Evolutionary conservation across 2,888 invertebrate species (phyloP), one percentile per base, ranked within the genome.

Genomic region (Leptopilina drosophilae): DNA sequence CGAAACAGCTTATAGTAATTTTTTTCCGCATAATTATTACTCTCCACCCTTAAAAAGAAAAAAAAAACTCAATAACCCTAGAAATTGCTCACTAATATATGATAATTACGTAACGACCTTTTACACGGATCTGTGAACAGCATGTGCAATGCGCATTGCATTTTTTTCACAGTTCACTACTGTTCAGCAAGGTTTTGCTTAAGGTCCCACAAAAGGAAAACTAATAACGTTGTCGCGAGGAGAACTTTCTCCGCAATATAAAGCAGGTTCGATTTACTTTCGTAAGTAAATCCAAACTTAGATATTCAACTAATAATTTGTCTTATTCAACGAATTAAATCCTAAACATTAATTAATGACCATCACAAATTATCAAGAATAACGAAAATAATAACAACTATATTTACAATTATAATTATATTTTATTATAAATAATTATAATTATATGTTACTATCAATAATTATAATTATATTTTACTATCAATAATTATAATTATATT

Each of bases 261-360:
- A 82, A 82, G 78, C 75, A 77, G 66, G 78, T 81, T 82, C 66
- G 77, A 73, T 84, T 82, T 77, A 82, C 82, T 84, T 84, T 84
- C 80, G 77, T 82, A 79, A 81, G 77, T 78, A 75, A 80, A 78
- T 81, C 78, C 20, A 80, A 79, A 40, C 6, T 33, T 12, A 62
- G 56, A 53, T 77, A 59, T 15, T 56, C 42, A 33, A 33, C 33
- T 9, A 11, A 53, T 65, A 67, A 77, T 77, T 67, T 59, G n/a
- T 12, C n/a, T 77, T n/a, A 9, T 33, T 33, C 33, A 33, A 33
- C 5, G 33, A 46, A 67, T 8, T 20, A 15, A 15, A 59, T 64
- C 67, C 33, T 12, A 40, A 15, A 66, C 8, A 5, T 6, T 5
- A 15, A 26, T 64, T 64, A 26, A 77, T 64, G 40, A 64, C n/a